phyloP scores from a whole-genome alignment of 1,140 invertebrate genomes.

The Bombus impatiens region DNA sequence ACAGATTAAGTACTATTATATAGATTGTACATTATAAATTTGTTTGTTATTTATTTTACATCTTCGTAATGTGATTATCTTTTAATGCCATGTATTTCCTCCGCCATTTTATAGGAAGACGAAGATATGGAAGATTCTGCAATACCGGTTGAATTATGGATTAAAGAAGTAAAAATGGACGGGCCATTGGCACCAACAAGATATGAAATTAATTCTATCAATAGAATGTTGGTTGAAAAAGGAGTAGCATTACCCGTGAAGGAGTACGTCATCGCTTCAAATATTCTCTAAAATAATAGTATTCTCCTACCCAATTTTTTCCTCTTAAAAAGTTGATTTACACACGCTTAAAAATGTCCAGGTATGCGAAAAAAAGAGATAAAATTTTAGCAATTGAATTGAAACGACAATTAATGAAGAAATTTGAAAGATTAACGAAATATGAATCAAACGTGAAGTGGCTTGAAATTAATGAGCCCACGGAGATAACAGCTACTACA shows the following conservation, averaged over 20 bases:
- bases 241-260: constrained; percentile 83
- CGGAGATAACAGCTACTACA: not conserved
- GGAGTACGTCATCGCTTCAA: constrained; percentile 61
- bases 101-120: not conserved
- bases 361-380: constrained; percentile 42
- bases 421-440: not conserved
- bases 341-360: not conserved
- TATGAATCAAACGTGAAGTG: constrained; percentile 26
- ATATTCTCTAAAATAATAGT: not conserved
- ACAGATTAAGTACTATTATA: not conserved
- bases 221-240: constrained; percentile 81
- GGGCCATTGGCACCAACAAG: constrained; percentile 82
- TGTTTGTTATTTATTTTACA: not conserved
- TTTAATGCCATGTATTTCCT: not conserved
- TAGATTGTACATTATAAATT: constrained; percentile 31
- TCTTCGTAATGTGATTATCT: not conserved
- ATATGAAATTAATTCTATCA: constrained; percentile 83
- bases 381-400: constrained; percentile 72
- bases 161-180: constrained; percentile 77
- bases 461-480: not conserved
- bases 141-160: constrained; percentile 84
- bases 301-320: not conserved
- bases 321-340: not conserved
- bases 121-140: constrained; percentile 65
- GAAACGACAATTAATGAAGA: constrained; percentile 61